These are phyloP conservation scores for Pteropus alecto DNA, from an alignment of 2,113 vertebrate species.

Conservation along the genomic window DNA sequence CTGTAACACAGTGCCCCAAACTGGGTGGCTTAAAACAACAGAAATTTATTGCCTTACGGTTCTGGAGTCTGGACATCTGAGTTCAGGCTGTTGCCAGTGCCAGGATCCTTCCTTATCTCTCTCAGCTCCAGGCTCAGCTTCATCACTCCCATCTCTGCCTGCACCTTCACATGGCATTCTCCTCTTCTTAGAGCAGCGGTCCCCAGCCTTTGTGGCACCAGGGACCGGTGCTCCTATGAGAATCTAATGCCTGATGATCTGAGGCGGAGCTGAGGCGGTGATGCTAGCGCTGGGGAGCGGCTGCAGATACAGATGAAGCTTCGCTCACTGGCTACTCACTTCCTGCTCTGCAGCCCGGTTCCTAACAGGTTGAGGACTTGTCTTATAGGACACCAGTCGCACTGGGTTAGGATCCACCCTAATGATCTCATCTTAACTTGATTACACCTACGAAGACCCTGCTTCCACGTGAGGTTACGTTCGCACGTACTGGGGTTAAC, in stretches of 20 bases:
- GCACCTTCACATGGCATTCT: fast-evolving
- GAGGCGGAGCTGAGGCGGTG: too few relatives aligned
- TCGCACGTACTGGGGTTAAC: neutral
- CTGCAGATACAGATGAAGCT: too few relatives aligned
- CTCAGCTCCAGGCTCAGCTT: fast-evolving
- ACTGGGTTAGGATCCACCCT: fast-evolving
- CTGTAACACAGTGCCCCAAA: neutral
- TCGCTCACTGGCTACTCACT: too few relatives aligned
- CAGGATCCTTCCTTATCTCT: neutral
- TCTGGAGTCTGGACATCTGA: neutral
- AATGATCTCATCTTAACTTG: neutral
- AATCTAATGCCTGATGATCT: too few relatives aligned
- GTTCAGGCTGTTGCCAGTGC: too few relatives aligned
- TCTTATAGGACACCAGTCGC: fast-evolving
- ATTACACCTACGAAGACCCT: neutral
- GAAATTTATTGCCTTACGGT: too few relatives aligned
- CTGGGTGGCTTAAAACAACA: neutral
- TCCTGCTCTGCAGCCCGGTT: too few relatives aligned
- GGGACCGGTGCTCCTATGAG: too few relatives aligned
- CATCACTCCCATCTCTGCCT: fast-evolving
- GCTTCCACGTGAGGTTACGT: neutral
- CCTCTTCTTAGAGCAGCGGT: neutral
- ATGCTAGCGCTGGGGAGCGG: too few relatives aligned
- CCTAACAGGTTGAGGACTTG: too few relatives aligned
- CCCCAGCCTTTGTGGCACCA: too few relatives aligned